A percentile compares a stretch with the other conserved stretches of the same genome.
Evolutionary conservation across 2,888 invertebrate species (phyloP).

Genomic region (Nysson spinosus): DNA sequence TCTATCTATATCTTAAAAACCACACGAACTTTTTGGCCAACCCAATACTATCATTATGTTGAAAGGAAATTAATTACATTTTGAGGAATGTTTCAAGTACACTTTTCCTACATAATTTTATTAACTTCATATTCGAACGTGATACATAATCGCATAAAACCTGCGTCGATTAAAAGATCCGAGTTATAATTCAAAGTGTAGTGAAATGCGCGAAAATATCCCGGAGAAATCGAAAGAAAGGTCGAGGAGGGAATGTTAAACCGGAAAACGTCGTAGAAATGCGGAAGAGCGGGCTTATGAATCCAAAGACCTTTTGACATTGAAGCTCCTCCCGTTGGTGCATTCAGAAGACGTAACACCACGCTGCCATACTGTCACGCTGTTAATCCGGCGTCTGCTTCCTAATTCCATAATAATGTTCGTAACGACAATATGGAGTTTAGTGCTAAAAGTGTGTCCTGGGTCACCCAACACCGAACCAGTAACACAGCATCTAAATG

Average conservation of each 20-base stretch:
- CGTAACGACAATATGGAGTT: conserved; percentile 56
- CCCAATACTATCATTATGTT: too few species aligned
- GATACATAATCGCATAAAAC: too few species aligned
- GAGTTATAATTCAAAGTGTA: not conserved
- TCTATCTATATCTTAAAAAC: too few species aligned
- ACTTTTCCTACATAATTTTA: too few species aligned
- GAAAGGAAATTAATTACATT: too few species aligned
- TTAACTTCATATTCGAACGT: too few species aligned
- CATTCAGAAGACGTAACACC: conserved; percentile 57
- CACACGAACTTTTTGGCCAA: too few species aligned
- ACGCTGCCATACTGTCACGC: conserved; percentile 36
- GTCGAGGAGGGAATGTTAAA: conserved; percentile 53
- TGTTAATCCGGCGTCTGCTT: conserved; percentile 56
- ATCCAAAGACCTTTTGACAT: conserved; percentile 63
- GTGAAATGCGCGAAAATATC: not conserved
- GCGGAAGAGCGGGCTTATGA: conserved; percentile 69
- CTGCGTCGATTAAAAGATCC: too few species aligned
- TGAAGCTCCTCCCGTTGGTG: conserved; percentile 32
- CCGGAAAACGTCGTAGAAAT: conserved; percentile 69
- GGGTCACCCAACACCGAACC: conserved; percentile 16
- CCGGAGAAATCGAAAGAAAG: conserved; percentile 23
- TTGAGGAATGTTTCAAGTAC: too few species aligned
- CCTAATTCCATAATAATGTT: conserved; percentile 66
- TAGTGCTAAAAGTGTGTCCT: conserved; percentile 26
- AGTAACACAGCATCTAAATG: conserved; percentile 20